These are phyloP conservation scores for Poeciliopsis gracilis DNA, from an alignment of 2,797 vertebrate genomes.

Conservation along the genomic window DNA sequence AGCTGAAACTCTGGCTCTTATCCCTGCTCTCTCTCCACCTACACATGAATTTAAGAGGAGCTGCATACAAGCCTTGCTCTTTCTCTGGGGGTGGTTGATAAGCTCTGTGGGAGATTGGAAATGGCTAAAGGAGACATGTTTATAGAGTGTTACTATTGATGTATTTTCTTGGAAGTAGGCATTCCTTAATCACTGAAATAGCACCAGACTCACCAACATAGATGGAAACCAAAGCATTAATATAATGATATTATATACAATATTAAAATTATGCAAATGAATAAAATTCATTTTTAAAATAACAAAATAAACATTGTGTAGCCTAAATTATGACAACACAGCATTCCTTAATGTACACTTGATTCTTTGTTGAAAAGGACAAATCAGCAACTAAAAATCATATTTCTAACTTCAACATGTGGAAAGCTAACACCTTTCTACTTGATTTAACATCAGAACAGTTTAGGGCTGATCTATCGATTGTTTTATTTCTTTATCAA, in stretches of 20 bases:
- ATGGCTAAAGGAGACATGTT: constrained; percentile 18
- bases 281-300: too few relatives aligned
- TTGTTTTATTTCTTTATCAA: too few relatives aligned
- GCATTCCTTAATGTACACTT: too few relatives aligned
- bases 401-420: background rate
- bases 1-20: constrained; percentile 31
- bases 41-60: constrained; percentile 36
- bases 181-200: background rate
- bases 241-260: background rate
- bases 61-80: constrained; percentile 24
- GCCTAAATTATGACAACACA: too few relatives aligned
- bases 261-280: too few relatives aligned
- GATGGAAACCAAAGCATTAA: background rate
- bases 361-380: too few relatives aligned
- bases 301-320: too few relatives aligned
- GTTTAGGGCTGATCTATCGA: too few relatives aligned
- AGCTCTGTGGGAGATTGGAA: constrained; percentile 43
- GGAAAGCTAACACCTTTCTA: too few relatives aligned
- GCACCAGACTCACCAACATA: background rate
- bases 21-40: constrained; percentile 38
- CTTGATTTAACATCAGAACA: too few relatives aligned
- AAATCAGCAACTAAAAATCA: background rate
- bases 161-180: background rate
- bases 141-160: background rate
- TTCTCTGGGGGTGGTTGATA: constrained; percentile 33